phyloP scores from a whole-genome alignment of 2,113 vertebrate genomes.

The Calidris pugnax region DNA sequence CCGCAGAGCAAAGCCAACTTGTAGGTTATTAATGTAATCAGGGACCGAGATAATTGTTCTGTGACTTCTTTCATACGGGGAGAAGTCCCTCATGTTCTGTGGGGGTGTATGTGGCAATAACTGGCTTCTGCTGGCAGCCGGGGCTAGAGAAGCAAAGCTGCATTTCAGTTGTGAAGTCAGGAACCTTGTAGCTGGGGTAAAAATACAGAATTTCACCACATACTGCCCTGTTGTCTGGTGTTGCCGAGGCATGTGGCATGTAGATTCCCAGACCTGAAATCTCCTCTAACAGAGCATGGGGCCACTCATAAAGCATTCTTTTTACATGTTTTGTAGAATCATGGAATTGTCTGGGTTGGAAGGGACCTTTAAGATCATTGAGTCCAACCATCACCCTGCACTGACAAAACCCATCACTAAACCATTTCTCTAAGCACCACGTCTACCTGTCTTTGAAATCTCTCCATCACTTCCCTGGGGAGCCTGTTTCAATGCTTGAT shows the following conservation, averaged over 20 bases:
- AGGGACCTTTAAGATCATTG: too few relatives aligned
- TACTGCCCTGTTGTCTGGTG: not conserved
- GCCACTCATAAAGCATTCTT: not conserved
- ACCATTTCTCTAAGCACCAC: too few relatives aligned
- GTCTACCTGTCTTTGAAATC: too few relatives aligned
- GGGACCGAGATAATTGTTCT: conserved; percentile 2
- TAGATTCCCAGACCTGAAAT: not conserved
- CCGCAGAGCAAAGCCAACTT: not conserved
- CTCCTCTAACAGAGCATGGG: too few relatives aligned
- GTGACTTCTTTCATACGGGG: not conserved
- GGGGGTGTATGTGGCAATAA: too few relatives aligned
- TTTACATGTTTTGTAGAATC: rapidly evolving
- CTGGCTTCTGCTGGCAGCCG: not conserved
- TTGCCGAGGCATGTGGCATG: not conserved
- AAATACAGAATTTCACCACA: not conserved
- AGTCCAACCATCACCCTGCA: too few relatives aligned
- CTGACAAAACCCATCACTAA: too few relatives aligned
- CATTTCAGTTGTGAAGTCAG: not conserved
- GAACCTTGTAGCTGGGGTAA: not conserved
- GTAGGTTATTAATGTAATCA: not conserved
- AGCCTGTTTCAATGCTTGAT: not conserved
- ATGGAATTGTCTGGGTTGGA: too few relatives aligned
- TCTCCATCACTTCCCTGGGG: too few relatives aligned
- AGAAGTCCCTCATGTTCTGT: not conserved
- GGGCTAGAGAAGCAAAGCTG: not conserved